A percentile compares a stretch with the other conserved stretches of the same genome.
Conservation (phyloP, 2,113 vertebrate genomes). For the Rhinoderma darwinii region DNA sequence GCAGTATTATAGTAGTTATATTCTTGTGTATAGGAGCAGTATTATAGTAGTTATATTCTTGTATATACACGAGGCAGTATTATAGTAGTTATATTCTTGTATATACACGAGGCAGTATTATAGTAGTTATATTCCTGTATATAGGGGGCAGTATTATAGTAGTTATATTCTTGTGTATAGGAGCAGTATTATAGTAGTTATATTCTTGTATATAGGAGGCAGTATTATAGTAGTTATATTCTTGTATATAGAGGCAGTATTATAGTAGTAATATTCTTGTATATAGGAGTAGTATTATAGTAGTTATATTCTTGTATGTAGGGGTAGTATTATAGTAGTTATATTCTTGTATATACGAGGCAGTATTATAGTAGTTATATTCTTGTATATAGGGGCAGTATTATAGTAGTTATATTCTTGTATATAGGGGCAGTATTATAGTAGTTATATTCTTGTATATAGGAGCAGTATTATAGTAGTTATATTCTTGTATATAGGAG, state of each 20-base stretch:
- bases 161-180: conserved; percentile 2
- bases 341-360: too few species aligned
- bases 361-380: too few species aligned
- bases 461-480: too few species aligned
- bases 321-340: too few species aligned
- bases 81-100: conserved; percentile 6
- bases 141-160: background rate
- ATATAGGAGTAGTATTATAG: conserved; percentile 9
- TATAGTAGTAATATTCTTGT: conserved; percentile 3
- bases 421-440: too few species aligned
- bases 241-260: background rate
- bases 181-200: conserved; percentile 4
- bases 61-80: background rate
- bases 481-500: too few species aligned
- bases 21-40: background rate
- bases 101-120: conserved; percentile 1
- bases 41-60: conserved; percentile 14
- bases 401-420: too few species aligned
- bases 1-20: conserved; percentile 13
- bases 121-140: conserved; percentile 1
- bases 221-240: conserved; percentile 14
- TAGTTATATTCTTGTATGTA: conserved; percentile 3
- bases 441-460: too few species aligned
- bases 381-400: too few species aligned
- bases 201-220: background rate